Percentiles rank a stretch among this genome's conserved stretches.
Evolutionary conservation across 2,888 invertebrate species (phyloP).

Genomic region (Agonopterix arenella): DNA sequence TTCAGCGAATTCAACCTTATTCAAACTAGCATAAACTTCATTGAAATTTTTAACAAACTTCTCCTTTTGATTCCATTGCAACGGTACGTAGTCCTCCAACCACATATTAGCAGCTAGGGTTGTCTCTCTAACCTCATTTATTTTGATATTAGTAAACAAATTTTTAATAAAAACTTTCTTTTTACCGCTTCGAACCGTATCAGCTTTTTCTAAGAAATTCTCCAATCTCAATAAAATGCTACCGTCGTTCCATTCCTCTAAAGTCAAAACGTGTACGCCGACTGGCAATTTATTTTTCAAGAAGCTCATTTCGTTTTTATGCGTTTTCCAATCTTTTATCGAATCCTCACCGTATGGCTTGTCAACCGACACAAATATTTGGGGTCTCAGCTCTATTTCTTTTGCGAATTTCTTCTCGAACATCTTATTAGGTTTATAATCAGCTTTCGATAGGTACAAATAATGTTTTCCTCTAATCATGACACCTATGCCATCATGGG

Average conservation of each 20-base stretch:
- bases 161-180: slow-evolving; percentile 75
- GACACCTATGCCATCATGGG: slow-evolving; percentile 23
- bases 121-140: slow-evolving; percentile 77
- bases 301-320: slow-evolving; percentile 51
- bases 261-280: slow-evolving; percentile 84
- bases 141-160: slow-evolving; percentile 74
- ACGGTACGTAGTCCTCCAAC: slow-evolving; percentile 67
- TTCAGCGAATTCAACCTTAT: slow-evolving; percentile 16
- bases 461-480: slow-evolving; percentile 43
- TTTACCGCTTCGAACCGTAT: slow-evolving; percentile 67
- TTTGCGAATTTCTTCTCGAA: slow-evolving; percentile 57
- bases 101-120: slow-evolving; percentile 82
- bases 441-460: slow-evolving; percentile 40
- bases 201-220: slow-evolving; percentile 83
- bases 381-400: slow-evolving; percentile 37
- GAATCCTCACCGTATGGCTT: slow-evolving; percentile 10
- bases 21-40: slow-evolving; percentile 28
- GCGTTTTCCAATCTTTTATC: slow-evolving; percentile 49
- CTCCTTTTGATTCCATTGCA: slow-evolving; percentile 64
- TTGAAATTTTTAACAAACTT: slow-evolving; percentile 41
- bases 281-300: slow-evolving; percentile 77
- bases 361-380: slow-evolving; percentile 23
- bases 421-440: slow-evolving; percentile 37
- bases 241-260: slow-evolving; percentile 83
- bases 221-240: slow-evolving; percentile 84